phyloP scores from a whole-genome alignment of 2,797 vertebrate genomes.

The Sebastes oblongus region DNA sequence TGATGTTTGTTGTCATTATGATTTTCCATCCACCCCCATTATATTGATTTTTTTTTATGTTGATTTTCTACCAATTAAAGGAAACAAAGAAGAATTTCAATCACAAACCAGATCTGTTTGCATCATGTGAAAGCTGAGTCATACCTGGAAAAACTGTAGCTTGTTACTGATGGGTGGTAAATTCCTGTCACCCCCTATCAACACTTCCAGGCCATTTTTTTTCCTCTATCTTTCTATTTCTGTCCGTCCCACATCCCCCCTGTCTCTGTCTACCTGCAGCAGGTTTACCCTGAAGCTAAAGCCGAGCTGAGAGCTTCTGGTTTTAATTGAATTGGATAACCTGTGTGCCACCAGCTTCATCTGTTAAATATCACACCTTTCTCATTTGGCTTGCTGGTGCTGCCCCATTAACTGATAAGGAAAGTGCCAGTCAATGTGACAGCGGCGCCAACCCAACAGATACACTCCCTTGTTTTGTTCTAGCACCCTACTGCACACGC shows the following conservation, averaged over 20 bases:
- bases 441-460: not conserved
- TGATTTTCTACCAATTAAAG: not conserved
- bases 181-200: not conserved
- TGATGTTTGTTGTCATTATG: too few species aligned
- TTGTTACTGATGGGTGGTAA: not conserved
- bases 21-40: not conserved
- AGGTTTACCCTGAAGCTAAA: conserved; percentile 21
- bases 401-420: conserved; percentile 51
- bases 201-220: not conserved
- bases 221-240: not conserved
- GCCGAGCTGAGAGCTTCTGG: conserved; percentile 46
- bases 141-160: not conserved
- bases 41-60: not conserved
- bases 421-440: conserved; percentile 33
- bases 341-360: conserved; percentile 43
- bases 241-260: not conserved
- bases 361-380: conserved; percentile 62
- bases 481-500: not conserved
- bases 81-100: not conserved
- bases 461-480: not conserved
- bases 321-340: conserved; percentile 75
- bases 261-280: not conserved
- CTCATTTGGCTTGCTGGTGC: conserved; percentile 44
- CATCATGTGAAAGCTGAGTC: not conserved
- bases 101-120: not conserved